These are phyloP conservation scores for Folsomia candida DNA, from an alignment of 2,888 invertebrate genomes.

Conservation along the genomic window DNA sequence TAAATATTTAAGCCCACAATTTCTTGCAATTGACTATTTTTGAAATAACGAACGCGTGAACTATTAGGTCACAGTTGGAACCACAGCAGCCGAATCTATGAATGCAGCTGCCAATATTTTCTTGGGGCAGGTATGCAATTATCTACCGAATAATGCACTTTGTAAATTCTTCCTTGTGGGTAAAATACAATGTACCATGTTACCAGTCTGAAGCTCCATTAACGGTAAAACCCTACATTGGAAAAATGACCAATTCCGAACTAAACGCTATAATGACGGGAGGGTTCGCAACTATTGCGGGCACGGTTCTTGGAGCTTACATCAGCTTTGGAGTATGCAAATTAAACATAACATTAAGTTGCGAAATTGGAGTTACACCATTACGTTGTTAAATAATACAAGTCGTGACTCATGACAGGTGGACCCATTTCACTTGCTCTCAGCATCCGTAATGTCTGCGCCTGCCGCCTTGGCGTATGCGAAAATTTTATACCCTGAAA, in stretches of 20 bases:
- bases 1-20: background rate
- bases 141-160: too few relatives aligned
- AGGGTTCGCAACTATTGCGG: slow-evolving; percentile 92
- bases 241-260: slow-evolving; percentile 80
- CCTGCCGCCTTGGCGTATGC: slow-evolving; percentile 86
- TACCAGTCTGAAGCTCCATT: slow-evolving; percentile 83
- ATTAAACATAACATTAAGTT: too few relatives aligned
- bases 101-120: slow-evolving; percentile 90
- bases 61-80: slow-evolving; percentile 63
- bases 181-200: background rate
- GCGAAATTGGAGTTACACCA: too few relatives aligned
- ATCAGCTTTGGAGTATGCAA: slow-evolving; percentile 80
- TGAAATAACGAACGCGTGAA: too few relatives aligned
- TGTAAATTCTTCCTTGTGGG: background rate
- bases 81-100: slow-evolving; percentile 90
- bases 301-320: slow-evolving; percentile 85
- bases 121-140: slow-evolving; percentile 81
- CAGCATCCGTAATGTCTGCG: slow-evolving; percentile 93
- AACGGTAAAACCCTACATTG: slow-evolving; percentile 79
- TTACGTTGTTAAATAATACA: too few relatives aligned
- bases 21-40: background rate
- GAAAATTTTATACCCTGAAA: slow-evolving; percentile 89
- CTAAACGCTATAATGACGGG: slow-evolving; percentile 88
- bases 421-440: slow-evolving; percentile 79
- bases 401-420: too few relatives aligned